Conservation (phyloP, 2,797 vertebrate species). For the Danio kyathit region DNA sequence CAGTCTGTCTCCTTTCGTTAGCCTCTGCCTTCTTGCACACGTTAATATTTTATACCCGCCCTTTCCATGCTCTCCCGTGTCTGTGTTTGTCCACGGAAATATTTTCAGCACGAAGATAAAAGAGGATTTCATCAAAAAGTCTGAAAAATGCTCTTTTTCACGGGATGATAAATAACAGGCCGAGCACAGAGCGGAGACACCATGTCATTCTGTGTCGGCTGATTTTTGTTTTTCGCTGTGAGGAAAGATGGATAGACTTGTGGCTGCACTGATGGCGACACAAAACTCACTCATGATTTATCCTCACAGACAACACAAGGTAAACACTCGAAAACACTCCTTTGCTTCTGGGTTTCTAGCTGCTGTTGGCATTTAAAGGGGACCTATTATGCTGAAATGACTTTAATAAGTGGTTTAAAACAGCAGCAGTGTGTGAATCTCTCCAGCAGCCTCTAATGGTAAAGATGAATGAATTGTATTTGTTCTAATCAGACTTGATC, state of each 20-base stretch:
- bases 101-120: conserved; percentile 11
- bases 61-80: conserved; percentile 9
- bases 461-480: too few relatives aligned
- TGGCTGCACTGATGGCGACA: not conserved
- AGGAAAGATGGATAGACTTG: conserved; percentile 20
- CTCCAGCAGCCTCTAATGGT: too few relatives aligned
- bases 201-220: not conserved
- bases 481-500: too few relatives aligned
- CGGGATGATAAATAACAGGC: conserved; percentile 10
- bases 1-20: conserved; percentile 6
- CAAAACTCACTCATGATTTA: not conserved
- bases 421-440: too few relatives aligned
- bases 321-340: not conserved
- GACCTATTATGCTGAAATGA: too few relatives aligned
- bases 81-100: conserved; percentile 6
- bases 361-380: too few relatives aligned
- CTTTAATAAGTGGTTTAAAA: too few relatives aligned
- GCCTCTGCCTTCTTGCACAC: not conserved
- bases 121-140: conserved; percentile 5
- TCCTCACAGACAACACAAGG: not conserved
- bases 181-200: not conserved
- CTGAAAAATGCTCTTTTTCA: not conserved
- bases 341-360: not conserved
- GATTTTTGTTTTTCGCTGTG: not conserved
- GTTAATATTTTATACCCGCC: not conserved